Percentiles rank a stretch among this genome's conserved stretches.
These are phyloP conservation scores for Notiomystis cincta DNA, from an alignment of 2,113 vertebrate genomes.

Conservation along the genomic window DNA sequence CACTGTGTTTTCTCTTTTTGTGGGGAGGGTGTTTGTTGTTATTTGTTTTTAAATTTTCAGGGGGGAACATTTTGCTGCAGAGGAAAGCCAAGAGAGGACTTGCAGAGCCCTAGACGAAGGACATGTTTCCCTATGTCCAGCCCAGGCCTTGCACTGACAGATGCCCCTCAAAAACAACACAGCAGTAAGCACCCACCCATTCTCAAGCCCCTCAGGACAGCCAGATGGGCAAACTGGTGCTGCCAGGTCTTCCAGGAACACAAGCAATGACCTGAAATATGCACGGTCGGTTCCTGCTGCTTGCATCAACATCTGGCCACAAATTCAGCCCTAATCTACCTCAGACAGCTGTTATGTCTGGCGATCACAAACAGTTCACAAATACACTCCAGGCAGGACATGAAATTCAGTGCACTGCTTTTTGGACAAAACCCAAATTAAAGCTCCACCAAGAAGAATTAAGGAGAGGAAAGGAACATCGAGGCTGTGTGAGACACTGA, in stretches of 20 bases:
- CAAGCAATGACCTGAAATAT: neutral
- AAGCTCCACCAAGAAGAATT: neutral
- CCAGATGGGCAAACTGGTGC: neutral
- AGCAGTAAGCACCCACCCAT: neutral
- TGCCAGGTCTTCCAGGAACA: neutral
- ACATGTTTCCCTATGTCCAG: neutral
- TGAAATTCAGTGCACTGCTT: constrained; percentile 1
- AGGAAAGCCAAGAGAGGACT: neutral
- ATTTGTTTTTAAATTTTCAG: neutral
- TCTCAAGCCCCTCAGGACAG: neutral
- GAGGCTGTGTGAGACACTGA: neutral
- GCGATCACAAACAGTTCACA: neutral
- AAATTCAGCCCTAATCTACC: neutral
- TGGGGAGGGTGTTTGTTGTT: neutral
- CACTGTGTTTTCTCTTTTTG: neutral
- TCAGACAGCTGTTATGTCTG: constrained; percentile 56
- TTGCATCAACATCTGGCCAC: constrained; percentile 1
- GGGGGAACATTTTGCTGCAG: neutral
- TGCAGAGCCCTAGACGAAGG: neutral
- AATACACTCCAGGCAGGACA: neutral
- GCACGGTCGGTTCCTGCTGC: accelerated
- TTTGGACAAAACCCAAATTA: constrained; percentile 22
- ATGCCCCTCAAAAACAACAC: neutral
- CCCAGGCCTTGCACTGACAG: neutral
- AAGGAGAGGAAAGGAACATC: neutral